Base-by-base conservation (phyloP, 2,113 vertebrate species). In the Hylia prasina region DNA sequence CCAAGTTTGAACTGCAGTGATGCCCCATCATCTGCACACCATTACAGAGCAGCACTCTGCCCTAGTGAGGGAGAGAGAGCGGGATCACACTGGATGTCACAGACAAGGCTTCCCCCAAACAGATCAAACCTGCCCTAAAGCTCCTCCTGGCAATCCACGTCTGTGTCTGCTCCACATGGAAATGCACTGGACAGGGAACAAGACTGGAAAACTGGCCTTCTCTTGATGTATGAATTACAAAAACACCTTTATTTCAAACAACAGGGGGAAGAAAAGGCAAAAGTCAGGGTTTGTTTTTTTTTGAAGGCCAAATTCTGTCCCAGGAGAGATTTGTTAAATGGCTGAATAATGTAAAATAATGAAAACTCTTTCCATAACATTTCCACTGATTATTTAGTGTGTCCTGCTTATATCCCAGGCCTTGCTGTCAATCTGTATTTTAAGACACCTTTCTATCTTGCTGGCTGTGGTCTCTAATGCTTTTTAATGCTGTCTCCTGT, bases 401-500 rank as follows among this genome's bases (percentile, higher is more conserved):
- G 7, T 40, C 64, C 88, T 69, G 76, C 63, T 82, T 10, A 27
- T 15, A 86, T 53, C 76, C 69, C 69, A 89, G 57, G 56, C 92
- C 90, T 79, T 2, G 21, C 40, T 91, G 82, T 61, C 88, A 71
- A 78, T 89, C 86, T 82, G 45, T 60, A 71, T 86, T 95, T 95
- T 66, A 81, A 89, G 90, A 70, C 73, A 94, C 93, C 84, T 91
- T 91, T 87, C 89, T 79, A 31, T 89, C 92, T 94, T 81, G 51
- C 83, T 72, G 69, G 53, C 88, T 89, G 10, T 22, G 42, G 81
- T 83, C 95, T 97, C 97, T 91, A 95, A 97, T 97, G 97, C 93
- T 95, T 98, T 98, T 97, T 97, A 97, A 98, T 97, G 91, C 37
- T 9, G 53, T 83, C 97, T 96, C 97, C 77, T 88, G 96, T 90